Base-by-base conservation (phyloP, 2,113 vertebrate genomes). In the Oceanites oceanicus region DNA sequence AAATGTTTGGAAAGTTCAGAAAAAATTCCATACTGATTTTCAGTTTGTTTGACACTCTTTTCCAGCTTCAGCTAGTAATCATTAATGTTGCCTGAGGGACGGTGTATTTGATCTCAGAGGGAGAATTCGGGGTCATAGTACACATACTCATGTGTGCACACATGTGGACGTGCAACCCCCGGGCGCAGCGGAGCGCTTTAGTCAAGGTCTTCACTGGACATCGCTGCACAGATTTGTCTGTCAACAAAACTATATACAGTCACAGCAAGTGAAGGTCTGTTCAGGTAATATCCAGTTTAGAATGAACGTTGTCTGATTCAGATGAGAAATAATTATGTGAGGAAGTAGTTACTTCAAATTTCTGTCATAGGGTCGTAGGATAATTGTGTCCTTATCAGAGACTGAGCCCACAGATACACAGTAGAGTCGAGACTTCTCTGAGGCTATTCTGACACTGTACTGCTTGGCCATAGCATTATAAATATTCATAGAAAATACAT, bases 141-240 rank as follows among this genome's bases (percentile, higher is more conserved):
- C 29, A 7, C 7, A 22, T 34, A 56, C 27, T 50, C 5, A 2
- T 25, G 26, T 26, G 34, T 34, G 11, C 38, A 20, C 9, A n/a
- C 32, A 16, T 3, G 3, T 8, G n/a, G 29, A 34, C 0, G 1
- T 32, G 63, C 27, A 72, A 2, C 6, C 21, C 23, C 7, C 3
- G 3, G 10, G 25, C 19, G 13, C n/a, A 36, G 18, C 8, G 25
- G 21, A 52, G 19, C 36, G 27, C 52, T 94, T 94, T 59, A 23
- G 68, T 22, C 45, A 40, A 40, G 68, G 36, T 40, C 67, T 83
- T 86, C 50, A 20, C 1, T 62, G 72, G 34, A 29, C 9, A 4
- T 26, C n/a, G 49, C 80, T 88, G 47, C 27, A 8, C 12, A 17
- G 26, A 71, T 66, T 44, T 70, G 21, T 75, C 29, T 49, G 38